Base-by-base conservation (phyloP, 2,797 vertebrate species). In the Tapirus indicus region DNA sequence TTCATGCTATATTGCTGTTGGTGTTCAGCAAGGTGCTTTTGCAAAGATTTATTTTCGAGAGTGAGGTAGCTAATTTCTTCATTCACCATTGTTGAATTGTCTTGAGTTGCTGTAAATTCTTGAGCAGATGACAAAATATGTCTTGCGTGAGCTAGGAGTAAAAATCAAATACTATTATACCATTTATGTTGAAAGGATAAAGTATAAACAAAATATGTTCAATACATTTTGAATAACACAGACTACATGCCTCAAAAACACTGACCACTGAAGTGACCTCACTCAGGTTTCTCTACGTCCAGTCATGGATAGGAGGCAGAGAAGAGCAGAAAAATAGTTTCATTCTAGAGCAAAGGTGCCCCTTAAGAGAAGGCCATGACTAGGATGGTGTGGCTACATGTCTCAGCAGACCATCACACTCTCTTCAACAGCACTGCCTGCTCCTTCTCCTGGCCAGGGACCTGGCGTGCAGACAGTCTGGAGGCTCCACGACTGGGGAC, bases 91-190 rank as follows among this genome's bases (percentile, higher is more conserved):
- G 93, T 7, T 6, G 69, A 94, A 47, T 25, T 71, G 60, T 97
- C 92, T 71, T 68, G 98, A 96, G 99, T 97, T 74, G 98, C 98
- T 49, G 71, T 16, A 14, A 96, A 52, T 21, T 97, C 97, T 88
- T 94, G 93, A 98, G 99, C 98, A 98, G 99, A 98, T 20, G 99
- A 99, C 89, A 99, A 98, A 97, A 99, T 98, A 89, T 98, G 99
- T 71, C 99, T 98, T 21, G 99, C 99, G 79, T 99, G 99, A 96
- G 98, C 99, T 99, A 44, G n/a, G 94, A 95, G 84, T n/a, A 38
- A 69, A 97, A 92, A 87, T 16, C 35, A 91, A 84, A 32, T 27
- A 20, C 14, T 41, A 35, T 58, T 25, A 88, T 0, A 9, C 20
- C 17, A 60, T 32, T 27, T 23, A 49, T 1, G n/a, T 27, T 9